Evolutionary conservation across 2,113 vertebrate species (phyloP).

Genomic region (Otis tarda): DNA sequence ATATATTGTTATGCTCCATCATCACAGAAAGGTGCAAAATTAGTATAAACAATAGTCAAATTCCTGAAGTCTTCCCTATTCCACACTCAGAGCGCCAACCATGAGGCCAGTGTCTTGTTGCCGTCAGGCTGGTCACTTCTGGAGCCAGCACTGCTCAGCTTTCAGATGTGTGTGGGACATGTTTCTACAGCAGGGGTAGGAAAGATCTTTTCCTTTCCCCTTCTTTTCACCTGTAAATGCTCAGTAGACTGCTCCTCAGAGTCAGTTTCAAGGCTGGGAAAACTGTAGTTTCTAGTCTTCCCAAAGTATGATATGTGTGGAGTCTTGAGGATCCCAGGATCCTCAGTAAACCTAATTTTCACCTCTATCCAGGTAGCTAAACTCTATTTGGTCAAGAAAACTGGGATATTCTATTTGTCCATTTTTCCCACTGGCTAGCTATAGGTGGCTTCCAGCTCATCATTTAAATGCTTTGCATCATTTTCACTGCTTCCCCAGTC

Average conservation of each 20-base stretch:
- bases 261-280: background rate
- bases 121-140: background rate
- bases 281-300: background rate
- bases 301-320: accelerated
- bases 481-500: background rate
- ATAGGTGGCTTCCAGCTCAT: background rate
- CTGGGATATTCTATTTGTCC: background rate
- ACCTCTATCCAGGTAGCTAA: background rate
- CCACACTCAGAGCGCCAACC: background rate
- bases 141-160: background rate
- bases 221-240: background rate
- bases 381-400: background rate
- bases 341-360: background rate
- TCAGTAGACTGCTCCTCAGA: background rate
- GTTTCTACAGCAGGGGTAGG: background rate
- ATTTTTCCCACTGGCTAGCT: background rate
- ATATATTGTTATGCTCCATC: accelerated
- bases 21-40: background rate
- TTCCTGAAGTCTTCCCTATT: background rate
- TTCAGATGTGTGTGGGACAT: accelerated
- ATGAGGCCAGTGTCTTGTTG: background rate
- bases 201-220: background rate
- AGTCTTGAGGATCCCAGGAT: background rate
- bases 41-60: background rate
- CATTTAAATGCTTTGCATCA: background rate